Conservation (phyloP, 2,113 vertebrate species). For the Aleadryas rufinucha region DNA sequence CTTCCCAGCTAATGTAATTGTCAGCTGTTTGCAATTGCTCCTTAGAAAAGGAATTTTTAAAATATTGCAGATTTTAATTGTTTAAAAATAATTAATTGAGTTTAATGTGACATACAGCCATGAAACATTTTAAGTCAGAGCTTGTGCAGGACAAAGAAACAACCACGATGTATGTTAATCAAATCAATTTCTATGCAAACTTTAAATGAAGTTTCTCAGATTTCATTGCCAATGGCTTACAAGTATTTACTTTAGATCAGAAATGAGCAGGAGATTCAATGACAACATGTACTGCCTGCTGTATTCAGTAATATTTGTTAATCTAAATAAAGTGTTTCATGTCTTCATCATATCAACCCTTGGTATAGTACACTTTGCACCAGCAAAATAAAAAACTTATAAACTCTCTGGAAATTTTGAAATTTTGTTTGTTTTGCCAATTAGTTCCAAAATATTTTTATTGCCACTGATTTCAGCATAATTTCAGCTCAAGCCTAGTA, state of each 20-base stretch:
- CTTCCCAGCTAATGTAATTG: neutral
- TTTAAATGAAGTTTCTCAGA: neutral
- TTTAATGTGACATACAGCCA: neutral
- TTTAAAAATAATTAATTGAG: neutral
- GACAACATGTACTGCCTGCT: neutral
- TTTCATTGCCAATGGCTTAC: neutral
- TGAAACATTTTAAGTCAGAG: neutral
- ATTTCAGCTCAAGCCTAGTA: neutral
- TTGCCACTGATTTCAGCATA: neutral
- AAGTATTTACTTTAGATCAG: neutral
- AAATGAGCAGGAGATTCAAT: neutral
- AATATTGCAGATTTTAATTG: neutral
- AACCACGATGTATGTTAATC: neutral
- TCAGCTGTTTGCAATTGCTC: neutral
- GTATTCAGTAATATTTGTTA: neutral
- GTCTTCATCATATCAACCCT: neutral
- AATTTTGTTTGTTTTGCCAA: neutral
- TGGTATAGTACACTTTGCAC: neutral
- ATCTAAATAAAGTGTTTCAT: neutral
- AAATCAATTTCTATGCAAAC: neutral
- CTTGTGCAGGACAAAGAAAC: neutral
- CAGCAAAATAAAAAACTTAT: neutral
- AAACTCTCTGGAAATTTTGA: neutral
- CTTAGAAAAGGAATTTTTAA: neutral
- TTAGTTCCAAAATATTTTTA: neutral